phyloP scores from a whole-genome alignment of 2,113 vertebrate species.

The Tamias sibiricus region DNA sequence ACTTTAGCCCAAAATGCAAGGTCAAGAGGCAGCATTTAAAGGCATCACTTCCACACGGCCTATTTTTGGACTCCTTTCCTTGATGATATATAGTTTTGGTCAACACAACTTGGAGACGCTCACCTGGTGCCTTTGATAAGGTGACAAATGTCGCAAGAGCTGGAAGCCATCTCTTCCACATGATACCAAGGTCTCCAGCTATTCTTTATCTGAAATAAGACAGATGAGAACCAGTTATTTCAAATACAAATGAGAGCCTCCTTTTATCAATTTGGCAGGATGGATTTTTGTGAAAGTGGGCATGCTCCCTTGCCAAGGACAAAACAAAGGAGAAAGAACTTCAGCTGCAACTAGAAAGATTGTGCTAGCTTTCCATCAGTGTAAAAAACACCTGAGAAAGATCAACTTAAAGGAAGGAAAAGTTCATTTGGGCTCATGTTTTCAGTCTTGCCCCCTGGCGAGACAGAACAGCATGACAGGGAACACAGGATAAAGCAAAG shows the following conservation, averaged over 20 bases:
- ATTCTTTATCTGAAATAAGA: conserved; percentile 50
- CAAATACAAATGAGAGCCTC: conserved; percentile 18
- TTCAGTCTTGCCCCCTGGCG: background rate
- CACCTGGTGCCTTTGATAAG: conserved; percentile 58
- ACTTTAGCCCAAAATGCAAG: conserved; percentile 34
- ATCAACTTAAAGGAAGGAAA: background rate
- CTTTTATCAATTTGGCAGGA: background rate
- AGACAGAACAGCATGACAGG: no score
- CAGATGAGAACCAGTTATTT: conserved; percentile 30
- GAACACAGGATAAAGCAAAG: no score
- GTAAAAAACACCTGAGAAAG: background rate
- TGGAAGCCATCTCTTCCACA: background rate
- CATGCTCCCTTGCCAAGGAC: background rate
- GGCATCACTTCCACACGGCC: background rate
- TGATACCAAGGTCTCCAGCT: conserved; percentile 7
- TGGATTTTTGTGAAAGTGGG: background rate
- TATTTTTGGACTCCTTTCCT: conserved; percentile 44
- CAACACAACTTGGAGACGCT: background rate
- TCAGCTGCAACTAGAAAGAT: background rate
- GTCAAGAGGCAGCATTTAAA: conserved; percentile 45
- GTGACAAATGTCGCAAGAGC: conserved; percentile 36
- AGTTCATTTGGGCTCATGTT: background rate
- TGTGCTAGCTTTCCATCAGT: background rate
- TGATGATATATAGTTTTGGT: conserved; percentile 41
- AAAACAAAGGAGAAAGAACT: background rate